These are phyloP conservation scores for Choloepus didactylus DNA, from an alignment of 2,797 vertebrate genomes.

Conservation along the genomic window DNA sequence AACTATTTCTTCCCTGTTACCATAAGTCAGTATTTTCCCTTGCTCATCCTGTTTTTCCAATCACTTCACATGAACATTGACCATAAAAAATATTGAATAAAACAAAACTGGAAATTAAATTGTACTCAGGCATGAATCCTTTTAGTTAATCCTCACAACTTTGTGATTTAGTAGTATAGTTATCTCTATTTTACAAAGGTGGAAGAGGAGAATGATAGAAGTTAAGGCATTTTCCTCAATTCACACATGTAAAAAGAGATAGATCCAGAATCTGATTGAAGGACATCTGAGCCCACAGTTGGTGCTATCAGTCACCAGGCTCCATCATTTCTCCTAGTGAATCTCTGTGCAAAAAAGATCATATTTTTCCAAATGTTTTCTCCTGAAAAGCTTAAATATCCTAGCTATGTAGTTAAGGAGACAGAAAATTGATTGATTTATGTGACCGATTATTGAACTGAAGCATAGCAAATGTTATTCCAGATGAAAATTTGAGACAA, in stretches of 20 bases:
- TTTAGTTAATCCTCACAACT: not conserved
- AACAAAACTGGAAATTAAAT: not conserved
- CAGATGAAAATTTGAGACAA: not conserved
- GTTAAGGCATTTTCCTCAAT: not conserved
- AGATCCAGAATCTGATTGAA: not conserved
- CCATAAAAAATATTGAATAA: conserved; percentile 7
- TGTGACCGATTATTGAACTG: not conserved
- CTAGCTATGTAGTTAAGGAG: not conserved
- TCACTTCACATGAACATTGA: not conserved
- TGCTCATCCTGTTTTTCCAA: not conserved
- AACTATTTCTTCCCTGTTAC: not conserved
- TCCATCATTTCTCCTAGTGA: not conserved
- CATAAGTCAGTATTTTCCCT: not conserved
- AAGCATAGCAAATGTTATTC: not conserved
- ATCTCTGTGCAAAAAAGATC: not conserved
- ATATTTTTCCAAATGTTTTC: conserved; percentile 1
- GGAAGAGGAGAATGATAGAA: not conserved
- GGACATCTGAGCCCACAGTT: not conserved
- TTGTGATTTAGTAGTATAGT: not conserved
- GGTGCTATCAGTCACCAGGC: not conserved
- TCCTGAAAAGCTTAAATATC: not conserved
- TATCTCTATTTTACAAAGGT: not conserved
- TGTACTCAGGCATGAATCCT: not conserved
- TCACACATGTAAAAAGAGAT: not conserved
- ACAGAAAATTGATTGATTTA: not conserved